phyloP scores from a whole-genome alignment of 2,888 invertebrate genomes.

The Xestia c-nigrum region DNA sequence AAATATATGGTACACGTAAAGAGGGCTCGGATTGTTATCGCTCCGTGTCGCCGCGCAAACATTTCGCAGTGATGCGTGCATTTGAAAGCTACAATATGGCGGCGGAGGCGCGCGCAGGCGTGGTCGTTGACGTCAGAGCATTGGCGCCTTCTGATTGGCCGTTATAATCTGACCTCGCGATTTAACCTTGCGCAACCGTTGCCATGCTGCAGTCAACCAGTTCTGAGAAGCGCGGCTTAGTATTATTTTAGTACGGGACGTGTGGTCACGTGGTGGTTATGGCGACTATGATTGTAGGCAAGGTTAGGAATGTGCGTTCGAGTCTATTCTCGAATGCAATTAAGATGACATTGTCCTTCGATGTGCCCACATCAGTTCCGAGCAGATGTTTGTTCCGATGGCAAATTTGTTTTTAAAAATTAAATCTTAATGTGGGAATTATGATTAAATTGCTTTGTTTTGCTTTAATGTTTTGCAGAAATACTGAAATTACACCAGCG shows the following conservation, averaged over 20 bases:
- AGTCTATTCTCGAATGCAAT: constrained; percentile 43
- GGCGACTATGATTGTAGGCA: constrained; percentile 62
- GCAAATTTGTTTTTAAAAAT: background rate
- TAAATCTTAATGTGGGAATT: constrained; percentile 28
- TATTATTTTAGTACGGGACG: constrained; percentile 78
- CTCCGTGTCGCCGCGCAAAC: constrained; percentile 62
- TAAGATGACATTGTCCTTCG: constrained; percentile 31
- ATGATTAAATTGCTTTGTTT: constrained; percentile 23
- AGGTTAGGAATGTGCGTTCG: constrained; percentile 55
- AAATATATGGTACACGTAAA: constrained; percentile 65
- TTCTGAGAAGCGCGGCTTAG: constrained; percentile 79
- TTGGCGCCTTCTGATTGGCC: constrained; percentile 80
- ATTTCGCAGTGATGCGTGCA: constrained; percentile 74
- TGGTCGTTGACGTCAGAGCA: constrained; percentile 88
- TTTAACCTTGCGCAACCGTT: constrained; percentile 89
- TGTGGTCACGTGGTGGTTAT: constrained; percentile 66
- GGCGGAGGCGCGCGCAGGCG: constrained; percentile 90
- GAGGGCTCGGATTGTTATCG: constrained; percentile 74
- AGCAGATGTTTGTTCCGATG: constrained; percentile 9
- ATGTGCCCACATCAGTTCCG: constrained; percentile 2
- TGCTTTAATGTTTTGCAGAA: constrained; percentile 45
- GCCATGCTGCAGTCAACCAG: constrained; percentile 83
- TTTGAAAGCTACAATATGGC: constrained; percentile 82
- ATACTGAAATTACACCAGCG: constrained; percentile 38
- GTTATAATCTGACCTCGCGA: constrained; percentile 77